Evolutionary conservation across 2,888 invertebrate genomes (phyloP).

Genomic region (Drosophila yooni): DNA sequence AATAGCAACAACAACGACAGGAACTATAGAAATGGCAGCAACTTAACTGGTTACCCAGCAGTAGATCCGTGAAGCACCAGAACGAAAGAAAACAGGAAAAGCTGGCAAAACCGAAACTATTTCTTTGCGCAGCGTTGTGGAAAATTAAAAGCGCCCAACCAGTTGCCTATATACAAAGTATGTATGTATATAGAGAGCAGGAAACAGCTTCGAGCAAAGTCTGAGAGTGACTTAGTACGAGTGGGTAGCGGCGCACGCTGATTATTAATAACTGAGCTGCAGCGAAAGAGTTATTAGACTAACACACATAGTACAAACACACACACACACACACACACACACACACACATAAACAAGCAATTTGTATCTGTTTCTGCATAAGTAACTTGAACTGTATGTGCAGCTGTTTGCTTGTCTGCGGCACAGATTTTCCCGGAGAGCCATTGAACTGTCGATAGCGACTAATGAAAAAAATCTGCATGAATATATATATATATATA

Average conservation of each 20-base stretch:
- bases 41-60: constrained; percentile 49
- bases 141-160: constrained; percentile 78
- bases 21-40: constrained; percentile 31
- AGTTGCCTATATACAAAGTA: constrained; percentile 6
- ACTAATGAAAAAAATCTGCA: constrained; percentile 50
- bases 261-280: constrained; percentile 71
- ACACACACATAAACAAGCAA: constrained; percentile 12
- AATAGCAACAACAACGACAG: constrained; percentile 26
- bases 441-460: constrained; percentile 36
- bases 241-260: constrained; percentile 27
- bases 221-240: constrained; percentile 24
- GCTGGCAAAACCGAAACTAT: constrained; percentile 74
- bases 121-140: constrained; percentile 82
- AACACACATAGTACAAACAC: constrained; percentile 52
- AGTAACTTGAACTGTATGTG: constrained; percentile 1
- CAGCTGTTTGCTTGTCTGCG: constrained; percentile 7
- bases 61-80: constrained; percentile 31
- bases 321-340: constrained; percentile 16
- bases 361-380: constrained; percentile 2
- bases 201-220: neutral
- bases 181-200: neutral
- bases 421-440: constrained; percentile 39
- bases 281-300: constrained; percentile 66
- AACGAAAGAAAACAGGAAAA: constrained; percentile 31
- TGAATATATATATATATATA: neutral